phyloP scores from a whole-genome alignment of 2,797 vertebrate genomes.

The Tragopan temminckii region DNA sequence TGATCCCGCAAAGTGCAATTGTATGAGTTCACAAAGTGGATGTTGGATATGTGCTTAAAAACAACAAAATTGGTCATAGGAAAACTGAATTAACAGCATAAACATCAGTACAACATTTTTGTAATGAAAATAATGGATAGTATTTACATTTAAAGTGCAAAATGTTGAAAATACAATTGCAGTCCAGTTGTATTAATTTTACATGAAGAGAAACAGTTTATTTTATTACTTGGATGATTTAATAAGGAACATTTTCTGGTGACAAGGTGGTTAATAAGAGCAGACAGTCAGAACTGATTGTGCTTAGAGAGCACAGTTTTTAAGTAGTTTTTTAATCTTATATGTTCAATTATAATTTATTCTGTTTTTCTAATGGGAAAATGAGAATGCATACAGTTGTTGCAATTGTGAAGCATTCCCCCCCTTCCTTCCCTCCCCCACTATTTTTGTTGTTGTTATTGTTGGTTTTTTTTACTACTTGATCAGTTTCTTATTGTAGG shows the following conservation, averaged over 20 bases:
- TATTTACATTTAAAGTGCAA: constrained; percentile 4
- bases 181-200: not conserved
- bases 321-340: constrained; percentile 44
- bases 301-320: not conserved
- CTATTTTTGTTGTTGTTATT: no score
- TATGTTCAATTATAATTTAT: constrained; percentile 36
- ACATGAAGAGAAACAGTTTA: constrained; percentile 24
- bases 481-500: not conserved
- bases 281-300: constrained; percentile 50
- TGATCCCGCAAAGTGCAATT: not conserved
- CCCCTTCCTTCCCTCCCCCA: not conserved
- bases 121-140: not conserved
- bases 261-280: constrained; percentile 65
- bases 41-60: not conserved
- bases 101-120: not conserved
- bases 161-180: not conserved
- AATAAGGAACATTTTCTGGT: constrained; percentile 49
- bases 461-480: not conserved
- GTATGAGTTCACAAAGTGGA: not conserved
- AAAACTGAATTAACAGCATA: not conserved
- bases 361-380: not conserved
- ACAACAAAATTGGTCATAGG: not conserved
- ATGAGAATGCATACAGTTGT: constrained; percentile 8
- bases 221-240: constrained; percentile 58
- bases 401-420: not conserved